Evolutionary conservation across 2,113 vertebrate species (phyloP), one percentile per base, ranked within the genome.

Genomic region (Gyps fulvus): DNA sequence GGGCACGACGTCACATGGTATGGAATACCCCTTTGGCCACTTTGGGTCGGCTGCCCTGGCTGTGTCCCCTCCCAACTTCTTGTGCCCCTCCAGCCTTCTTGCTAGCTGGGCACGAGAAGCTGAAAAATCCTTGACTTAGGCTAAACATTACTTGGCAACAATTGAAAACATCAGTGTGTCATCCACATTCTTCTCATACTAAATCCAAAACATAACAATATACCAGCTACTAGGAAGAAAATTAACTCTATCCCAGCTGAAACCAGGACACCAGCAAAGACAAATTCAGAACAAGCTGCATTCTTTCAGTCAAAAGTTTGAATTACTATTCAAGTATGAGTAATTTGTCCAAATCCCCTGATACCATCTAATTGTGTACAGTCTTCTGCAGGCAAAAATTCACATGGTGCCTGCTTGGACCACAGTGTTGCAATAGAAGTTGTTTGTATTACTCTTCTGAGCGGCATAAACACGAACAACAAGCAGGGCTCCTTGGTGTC

Each of bases 1-100:
- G 23, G 23, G 0, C 49, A 50, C 25, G 49, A 50, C 0, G 4
- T 25, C 49, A 8, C 49, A 50, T 1, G 4, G 2, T 25, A 25
- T 14, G 49, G 23, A 25, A 50, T 5, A 26, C 0, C 13, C 20
- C 20, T 13, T 23, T 4, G 49, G 22, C 49, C 49, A 25, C 4
- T 49, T 8, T 13, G 22, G 49, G 23, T 50, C 23, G 25, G 49
- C 23, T 50, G 49, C 0, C 49, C 49, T 14, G 23, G 49, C 49
- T 50, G 49, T 50, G 50, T 26, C 50, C 14, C 50, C 14, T 50
- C 50, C 50, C 25, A 52, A 52, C 25, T 26, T 0, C 50, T 52
- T 52, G 50, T 26, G 25, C 50, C 25, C 50, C 25, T 52, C 25
- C 50, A 52, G 25, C 50, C 50, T 52, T 52, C 50, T 27, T 0